Conservation (phyloP, 2,797 vertebrate species). For the Protosalanx chinensis region DNA sequence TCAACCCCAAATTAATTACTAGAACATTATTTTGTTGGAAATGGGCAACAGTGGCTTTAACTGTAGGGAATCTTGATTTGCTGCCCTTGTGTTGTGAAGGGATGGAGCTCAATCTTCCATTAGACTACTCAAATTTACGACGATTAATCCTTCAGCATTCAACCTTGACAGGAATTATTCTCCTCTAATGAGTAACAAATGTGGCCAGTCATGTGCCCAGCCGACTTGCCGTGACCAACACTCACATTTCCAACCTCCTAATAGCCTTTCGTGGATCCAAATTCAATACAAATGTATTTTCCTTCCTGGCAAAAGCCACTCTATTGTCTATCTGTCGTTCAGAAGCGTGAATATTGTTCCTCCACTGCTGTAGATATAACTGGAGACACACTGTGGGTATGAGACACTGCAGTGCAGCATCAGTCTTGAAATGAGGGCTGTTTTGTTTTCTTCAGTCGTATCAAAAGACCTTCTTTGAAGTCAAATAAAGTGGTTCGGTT, state of each 20-base stretch:
- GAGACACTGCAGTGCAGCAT: no score
- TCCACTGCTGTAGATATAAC: background rate
- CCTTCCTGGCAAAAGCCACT: conserved; percentile 66
- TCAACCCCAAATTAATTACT: conserved; percentile 10
- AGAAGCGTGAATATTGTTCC: conserved; percentile 48
- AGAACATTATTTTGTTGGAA: background rate
- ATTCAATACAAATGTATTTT: conserved; percentile 83
- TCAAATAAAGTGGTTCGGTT: no score
- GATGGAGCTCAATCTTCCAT: conserved; percentile 66
- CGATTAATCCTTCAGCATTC: conserved; percentile 78
- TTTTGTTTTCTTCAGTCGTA: no score
- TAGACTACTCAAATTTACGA: conserved; percentile 76
- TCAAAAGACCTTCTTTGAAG: no score
- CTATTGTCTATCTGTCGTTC: conserved; percentile 64
- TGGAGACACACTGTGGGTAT: background rate
- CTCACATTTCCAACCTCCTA: conserved; percentile 78
- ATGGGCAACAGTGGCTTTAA: background rate
- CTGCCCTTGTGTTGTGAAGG: conserved; percentile 54
- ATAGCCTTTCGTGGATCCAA: conserved; percentile 81
- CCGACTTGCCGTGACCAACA: conserved; percentile 75
- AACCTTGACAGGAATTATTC: conserved; percentile 80
- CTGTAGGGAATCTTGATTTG: conserved; percentile 64
- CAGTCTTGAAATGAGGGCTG: no score
- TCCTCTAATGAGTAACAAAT: conserved; percentile 81
- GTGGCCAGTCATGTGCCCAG: conserved; percentile 73